Conservation (phyloP, 2,113 vertebrate species). For the Otis tarda region DNA sequence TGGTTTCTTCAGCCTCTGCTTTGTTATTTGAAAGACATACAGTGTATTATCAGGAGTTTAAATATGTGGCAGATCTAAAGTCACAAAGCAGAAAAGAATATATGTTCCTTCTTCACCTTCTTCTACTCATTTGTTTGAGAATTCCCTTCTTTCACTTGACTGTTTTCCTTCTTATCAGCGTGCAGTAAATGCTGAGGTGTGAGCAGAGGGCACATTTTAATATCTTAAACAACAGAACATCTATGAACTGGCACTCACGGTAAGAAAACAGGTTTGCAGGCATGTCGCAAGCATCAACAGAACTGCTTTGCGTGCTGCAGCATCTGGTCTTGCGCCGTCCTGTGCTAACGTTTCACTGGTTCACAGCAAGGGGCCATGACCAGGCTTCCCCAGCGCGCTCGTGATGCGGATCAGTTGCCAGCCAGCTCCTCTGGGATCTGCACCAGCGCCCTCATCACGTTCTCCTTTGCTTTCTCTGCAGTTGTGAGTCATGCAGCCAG, state of each 20-base stretch:
- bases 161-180: not conserved
- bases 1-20: not conserved
- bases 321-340: not conserved
- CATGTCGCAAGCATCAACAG: not conserved
- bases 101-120: not conserved
- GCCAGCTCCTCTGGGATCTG: not conserved
- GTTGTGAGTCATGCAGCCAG: not conserved
- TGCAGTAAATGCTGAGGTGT: not conserved
- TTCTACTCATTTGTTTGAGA: not conserved
- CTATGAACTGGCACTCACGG: not conserved
- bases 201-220: not conserved
- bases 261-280: not conserved
- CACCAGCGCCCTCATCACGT: rapidly evolving
- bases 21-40: not conserved
- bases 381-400: not conserved
- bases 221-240: not conserved
- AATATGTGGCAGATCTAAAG: not conserved
- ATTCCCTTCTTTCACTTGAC: not conserved
- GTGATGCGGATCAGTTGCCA: not conserved
- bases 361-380: not conserved
- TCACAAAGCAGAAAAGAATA: not conserved
- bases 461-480: not conserved
- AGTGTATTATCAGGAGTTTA: not conserved
- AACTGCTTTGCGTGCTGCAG: not conserved
- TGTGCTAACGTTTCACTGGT: rapidly evolving